Base-by-base conservation (phyloP, 2,113 vertebrate species). In the Centropus bengalensis region DNA sequence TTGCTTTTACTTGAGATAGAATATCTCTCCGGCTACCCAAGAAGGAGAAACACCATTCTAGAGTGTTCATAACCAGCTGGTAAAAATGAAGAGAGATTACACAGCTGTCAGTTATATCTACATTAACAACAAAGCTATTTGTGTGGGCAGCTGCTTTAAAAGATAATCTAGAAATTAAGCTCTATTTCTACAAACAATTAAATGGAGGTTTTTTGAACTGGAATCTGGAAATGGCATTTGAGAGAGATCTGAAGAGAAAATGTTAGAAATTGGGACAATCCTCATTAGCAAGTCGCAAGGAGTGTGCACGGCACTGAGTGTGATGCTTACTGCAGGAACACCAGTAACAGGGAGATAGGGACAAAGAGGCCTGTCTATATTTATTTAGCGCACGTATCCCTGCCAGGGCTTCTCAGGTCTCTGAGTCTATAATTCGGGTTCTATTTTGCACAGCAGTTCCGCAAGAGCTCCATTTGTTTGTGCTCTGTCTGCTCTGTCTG, bases 381-480 rank as follows among this genome's bases (percentile, higher is more conserved):
- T 75, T 89, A 60, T 75, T 88, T 67, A 81, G 38, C 0, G 2
- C 77, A 42, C 4, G 2, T 28, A 77, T 18, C 38, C 64, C 33
- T 70, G 52, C 42, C 24, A 22, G 59, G 71, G 55, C 68, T 95
- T 91, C 83, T 91, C 33, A 79, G 83, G 68, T 94, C 66, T 88
- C 70, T 1, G 2, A 56, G 85, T 55, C 58, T 83, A 55, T 81
- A 91, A 91, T 71, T 94, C 49, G 82, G 75, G 60, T 40, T 88
- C 71, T 93, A 14, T 84, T 96, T 91, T 58, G 27, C 76, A 64
- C 56, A 56, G 40, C 54, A 77, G n/a, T 82, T 95, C 59, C 19
- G 17, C 40, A 82, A 88, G 77, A 82, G 44, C 54, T 91, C 58
- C 12, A 15, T 85, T 93, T 92, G 56, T 90, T 95, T 88, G 71